phyloP scores from a whole-genome alignment of 1,140 invertebrate species.

The Anastrepha obliqua region DNA sequence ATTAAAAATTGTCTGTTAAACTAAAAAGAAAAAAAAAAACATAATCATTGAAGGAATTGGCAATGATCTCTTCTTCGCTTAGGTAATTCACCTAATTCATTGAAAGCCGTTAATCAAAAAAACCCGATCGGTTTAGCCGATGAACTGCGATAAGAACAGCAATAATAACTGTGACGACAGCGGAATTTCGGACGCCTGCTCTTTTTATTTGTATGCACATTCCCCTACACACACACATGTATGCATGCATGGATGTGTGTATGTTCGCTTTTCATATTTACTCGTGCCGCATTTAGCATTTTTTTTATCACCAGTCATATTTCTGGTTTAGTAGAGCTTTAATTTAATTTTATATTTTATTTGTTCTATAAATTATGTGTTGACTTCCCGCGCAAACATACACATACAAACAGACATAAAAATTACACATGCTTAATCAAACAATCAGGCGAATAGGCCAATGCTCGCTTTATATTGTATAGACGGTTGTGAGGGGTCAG shows the following conservation, averaged over 20 bases:
- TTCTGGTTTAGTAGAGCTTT: conserved; percentile 15
- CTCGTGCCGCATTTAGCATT: not conserved
- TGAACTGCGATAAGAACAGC: not conserved
- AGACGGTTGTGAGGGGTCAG: not conserved
- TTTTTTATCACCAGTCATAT: not conserved
- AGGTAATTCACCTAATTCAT: not conserved
- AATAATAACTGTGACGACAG: not conserved
- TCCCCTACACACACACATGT: not conserved
- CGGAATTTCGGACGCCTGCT: conserved; percentile 30
- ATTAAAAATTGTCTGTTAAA: not conserved
- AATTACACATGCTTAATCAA: conserved; percentile 20
- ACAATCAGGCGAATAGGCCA: conserved; percentile 12
- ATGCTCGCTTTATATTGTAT: not conserved
- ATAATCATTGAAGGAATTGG: not conserved
- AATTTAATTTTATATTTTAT: conserved; percentile 29
- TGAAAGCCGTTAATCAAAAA: conserved; percentile 24
- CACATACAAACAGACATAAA: not conserved
- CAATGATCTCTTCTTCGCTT: not conserved
- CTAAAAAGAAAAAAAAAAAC: not conserved
- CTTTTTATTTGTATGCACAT: not conserved
- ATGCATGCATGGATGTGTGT: not conserved
- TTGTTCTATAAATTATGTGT: conserved; percentile 41
- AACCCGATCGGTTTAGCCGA: not conserved
- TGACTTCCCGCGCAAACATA: not conserved
- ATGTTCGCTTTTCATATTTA: not conserved